These are phyloP conservation scores for Galaxias olidus DNA, from an alignment of 2,797 vertebrate genomes.

Conservation along the genomic window DNA sequence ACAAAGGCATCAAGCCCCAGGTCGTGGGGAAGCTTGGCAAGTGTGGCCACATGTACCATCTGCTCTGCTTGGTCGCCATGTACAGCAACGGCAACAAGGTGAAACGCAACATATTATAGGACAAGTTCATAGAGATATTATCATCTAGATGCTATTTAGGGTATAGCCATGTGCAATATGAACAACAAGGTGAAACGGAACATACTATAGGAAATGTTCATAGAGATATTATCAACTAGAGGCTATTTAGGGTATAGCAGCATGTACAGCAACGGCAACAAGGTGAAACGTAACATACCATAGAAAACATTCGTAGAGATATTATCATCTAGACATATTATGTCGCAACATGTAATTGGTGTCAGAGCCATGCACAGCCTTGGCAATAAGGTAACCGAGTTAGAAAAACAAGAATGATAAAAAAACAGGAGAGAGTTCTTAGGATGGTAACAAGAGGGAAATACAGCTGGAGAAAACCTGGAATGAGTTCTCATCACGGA, in stretches of 20 bases:
- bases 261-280: too few relatives aligned
- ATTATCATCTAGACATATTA: too few relatives aligned
- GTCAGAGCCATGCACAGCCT: too few relatives aligned
- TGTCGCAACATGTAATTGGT: too few relatives aligned
- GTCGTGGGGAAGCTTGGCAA: slow-evolving; percentile 94
- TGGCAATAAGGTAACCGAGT: too few relatives aligned
- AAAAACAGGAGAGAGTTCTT: too few relatives aligned
- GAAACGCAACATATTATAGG: slow-evolving; percentile 58
- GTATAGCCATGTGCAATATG: slow-evolving; percentile 38
- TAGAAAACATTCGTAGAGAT: too few relatives aligned
- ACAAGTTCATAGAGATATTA: slow-evolving; percentile 50
- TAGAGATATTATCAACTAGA: slow-evolving; percentile 41
- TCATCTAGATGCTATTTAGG: slow-evolving; percentile 12
- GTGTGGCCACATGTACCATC: slow-evolving; percentile 95
- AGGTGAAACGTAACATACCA: too few relatives aligned
- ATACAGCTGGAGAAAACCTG: too few relatives aligned
- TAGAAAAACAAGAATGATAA: too few relatives aligned
- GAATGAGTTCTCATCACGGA: too few relatives aligned
- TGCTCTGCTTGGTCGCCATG: slow-evolving; percentile 97
- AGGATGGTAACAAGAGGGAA: too few relatives aligned
- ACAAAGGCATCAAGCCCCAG: slow-evolving; percentile 88
- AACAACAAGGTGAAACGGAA: slow-evolving; percentile 88
- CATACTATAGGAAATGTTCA: slow-evolving; percentile 52
- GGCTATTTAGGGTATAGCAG: slow-evolving; percentile 22
- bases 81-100: slow-evolving; percentile 99